Base-by-base conservation (phyloP, 2,113 vertebrate species). In the Hassar affinis region DNA sequence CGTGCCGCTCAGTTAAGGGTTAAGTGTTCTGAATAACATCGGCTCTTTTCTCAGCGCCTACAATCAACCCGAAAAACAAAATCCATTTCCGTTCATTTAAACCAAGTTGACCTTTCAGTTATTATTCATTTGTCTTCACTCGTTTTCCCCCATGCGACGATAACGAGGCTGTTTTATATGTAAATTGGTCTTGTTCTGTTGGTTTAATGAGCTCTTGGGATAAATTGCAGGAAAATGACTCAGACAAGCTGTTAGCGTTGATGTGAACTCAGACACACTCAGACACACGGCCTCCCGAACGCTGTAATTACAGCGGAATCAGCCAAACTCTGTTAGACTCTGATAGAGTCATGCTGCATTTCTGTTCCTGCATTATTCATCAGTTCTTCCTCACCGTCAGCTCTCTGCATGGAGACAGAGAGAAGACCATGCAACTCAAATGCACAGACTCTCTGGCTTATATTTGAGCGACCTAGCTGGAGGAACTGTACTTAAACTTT, bases 101-200 rank as follows among this genome's bases (percentile, higher is more conserved):
- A 71, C 4, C 38, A 71, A 42, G 22, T 68, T 71, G 68, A 71
- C 68, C 68, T 71, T 71, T 45, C n/a, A 71, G 4, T n/a, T 25
- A 45, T 71, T 71, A 71, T 25, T 71, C 22, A 14, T 14, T 6
- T 6, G 62, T 33, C 6, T 64, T 64, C 30, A 42, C 20, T 22
- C 22, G 8, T 62, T 15, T 14, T n/a, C 11, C 68, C 68, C 38
- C 42, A 6, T 71, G 68, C 38, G 2, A 45, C 15, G 38, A 71
- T 71, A 71, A 71, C n/a, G 11, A 71, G 38, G 38, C 5, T n/a
- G 68, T 71, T 69, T 71, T n/a, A 71, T 45, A 71, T 71, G 38
- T 45, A 71, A 71, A 47, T 45, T 47, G 35, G 35, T 42, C 35
- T 20, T 42, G 7, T 69, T 69, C 20, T 71, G 25, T 71, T 71